Evolutionary conservation across 2,888 invertebrate genomes (phyloP), one percentile per base, ranked within the genome.

Genomic region (Pycnomerus fuliginosus): DNA sequence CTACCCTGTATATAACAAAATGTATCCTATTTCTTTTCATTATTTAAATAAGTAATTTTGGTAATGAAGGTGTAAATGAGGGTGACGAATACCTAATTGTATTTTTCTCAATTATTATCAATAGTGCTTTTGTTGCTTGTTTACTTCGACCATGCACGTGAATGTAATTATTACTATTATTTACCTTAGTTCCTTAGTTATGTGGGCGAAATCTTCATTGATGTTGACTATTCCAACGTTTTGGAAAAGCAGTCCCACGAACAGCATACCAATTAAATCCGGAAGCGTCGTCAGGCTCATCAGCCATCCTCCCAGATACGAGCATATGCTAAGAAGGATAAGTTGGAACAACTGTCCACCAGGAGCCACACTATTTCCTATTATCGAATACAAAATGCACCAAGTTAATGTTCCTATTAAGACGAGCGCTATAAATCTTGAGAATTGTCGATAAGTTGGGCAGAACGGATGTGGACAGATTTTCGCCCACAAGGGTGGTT

Each of bases 381-480:
- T 78, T 42, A 92, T 76, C 36, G 87, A 78, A 75, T 82, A 90
- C 46, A 87, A 77, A 30, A 85, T 79, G 48, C 87, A 80, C 90
- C 90, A 92, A 27, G 82, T 74, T 50, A 90, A 70, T 16, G 86
- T 59, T 42, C 87, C 87, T 64, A 91, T 83, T 35, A 90, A 68
- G 53, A 85, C 75, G 37, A 90, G 76, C 35, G 87, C 81, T 48
- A 88, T 49, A 11, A 87, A 77, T 59, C 90, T 80, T n/a, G 90
- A 86, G 65, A 89, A 83, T 65, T 88, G 86, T 11, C 91, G 78
- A 71, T 87, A 90, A 1, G 89, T 84, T 14, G 90, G 90, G 64
- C 91, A 92, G 66, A 90, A 80, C 12, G 90, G 90, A 62, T 86
- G 87, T 0, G 90, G 90, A 68, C 89, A 90, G 61, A 88, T 69